A percentile compares a stretch with the other conserved stretches of the same genome.
Conservation (phyloP, 1,140 invertebrate genomes). For the Heliconius melpomene region DNA sequence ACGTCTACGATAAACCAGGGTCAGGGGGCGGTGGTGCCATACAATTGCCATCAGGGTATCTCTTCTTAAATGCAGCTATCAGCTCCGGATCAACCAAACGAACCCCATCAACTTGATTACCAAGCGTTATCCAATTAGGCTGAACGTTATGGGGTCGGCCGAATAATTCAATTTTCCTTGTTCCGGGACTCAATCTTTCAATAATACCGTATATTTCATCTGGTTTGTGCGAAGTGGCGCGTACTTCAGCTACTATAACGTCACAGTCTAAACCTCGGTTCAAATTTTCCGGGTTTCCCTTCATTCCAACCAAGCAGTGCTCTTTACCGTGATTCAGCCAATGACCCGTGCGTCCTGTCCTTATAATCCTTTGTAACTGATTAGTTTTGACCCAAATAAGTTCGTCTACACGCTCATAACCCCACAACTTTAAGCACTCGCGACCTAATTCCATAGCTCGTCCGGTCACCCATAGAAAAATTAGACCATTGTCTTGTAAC, state of each 20-base stretch:
- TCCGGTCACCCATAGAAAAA: conserved; percentile 99
- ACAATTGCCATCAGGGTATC: conserved; percentile 96
- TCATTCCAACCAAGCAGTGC: conserved; percentile 97
- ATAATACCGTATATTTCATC: conserved; percentile 99
- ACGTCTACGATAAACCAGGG: conserved; percentile 53
- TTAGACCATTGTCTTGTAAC: conserved; percentile 96
- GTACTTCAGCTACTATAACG: conserved; percentile 98
- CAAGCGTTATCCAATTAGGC: conserved; percentile 98
- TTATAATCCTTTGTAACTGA: conserved; percentile 97
- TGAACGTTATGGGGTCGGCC: conserved; percentile 98
- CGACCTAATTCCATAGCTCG: conserved; percentile 98
- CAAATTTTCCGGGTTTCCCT: conserved; percentile 94
- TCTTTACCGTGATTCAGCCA: conserved; percentile 99
- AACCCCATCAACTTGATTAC: conserved; percentile 97
- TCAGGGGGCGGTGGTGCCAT: conserved; percentile 83
- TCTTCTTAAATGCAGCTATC: conserved; percentile 92
- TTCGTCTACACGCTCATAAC: conserved; percentile 97
- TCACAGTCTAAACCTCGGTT: conserved; percentile 98
- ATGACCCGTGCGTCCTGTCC: conserved; percentile 97
- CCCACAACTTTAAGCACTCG: conserved; percentile 95
- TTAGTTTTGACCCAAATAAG: conserved; percentile 99
- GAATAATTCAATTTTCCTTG: conserved; percentile 98
- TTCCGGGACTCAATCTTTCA: conserved; percentile 93
- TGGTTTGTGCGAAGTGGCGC: conserved; percentile 98
- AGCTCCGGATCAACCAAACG: conserved; percentile 95